A percentile compares a stretch with the other conserved stretches of the same genome.
Evolutionary conservation across 2,113 vertebrate species (phyloP).

Genomic region (Herpetotheres cachinnans): DNA sequence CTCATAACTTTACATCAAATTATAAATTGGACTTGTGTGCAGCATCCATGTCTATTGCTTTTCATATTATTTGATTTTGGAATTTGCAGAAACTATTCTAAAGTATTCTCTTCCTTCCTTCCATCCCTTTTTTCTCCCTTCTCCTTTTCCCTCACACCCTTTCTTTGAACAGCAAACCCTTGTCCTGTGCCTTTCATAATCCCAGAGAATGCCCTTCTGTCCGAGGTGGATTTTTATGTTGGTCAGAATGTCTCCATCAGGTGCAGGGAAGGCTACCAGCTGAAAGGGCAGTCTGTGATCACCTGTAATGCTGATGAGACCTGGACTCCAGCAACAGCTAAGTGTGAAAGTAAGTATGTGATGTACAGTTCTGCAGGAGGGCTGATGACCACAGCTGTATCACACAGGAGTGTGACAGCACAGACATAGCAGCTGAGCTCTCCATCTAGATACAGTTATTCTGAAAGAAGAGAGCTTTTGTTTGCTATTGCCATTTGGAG

Average conservation of each 20-base stretch:
- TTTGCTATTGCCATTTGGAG: neutral
- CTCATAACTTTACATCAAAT: neutral
- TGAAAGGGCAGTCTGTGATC: slow-evolving; percentile 78
- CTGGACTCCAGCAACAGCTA: slow-evolving; percentile 83
- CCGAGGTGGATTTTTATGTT: slow-evolving; percentile 82
- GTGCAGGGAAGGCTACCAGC: slow-evolving; percentile 88
- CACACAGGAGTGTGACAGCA: neutral
- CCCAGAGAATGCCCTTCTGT: slow-evolving; percentile 76
- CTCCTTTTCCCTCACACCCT: neutral
- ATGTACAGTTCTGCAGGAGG: accelerated
- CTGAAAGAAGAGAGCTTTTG: neutral
- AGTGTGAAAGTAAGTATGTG: slow-evolving; percentile 88
- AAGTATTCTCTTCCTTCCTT: neutral
- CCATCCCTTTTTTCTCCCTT: neutral
- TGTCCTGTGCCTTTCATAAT: slow-evolving; percentile 88
- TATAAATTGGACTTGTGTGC: neutral
- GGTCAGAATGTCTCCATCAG: slow-evolving; percentile 83
- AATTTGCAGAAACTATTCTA: neutral
- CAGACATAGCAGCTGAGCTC: neutral
- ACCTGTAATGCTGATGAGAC: slow-evolving; percentile 88
- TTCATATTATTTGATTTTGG: neutral
- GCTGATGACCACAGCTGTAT: neutral
- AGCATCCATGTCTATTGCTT: neutral
- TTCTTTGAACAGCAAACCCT: slow-evolving; percentile 80
- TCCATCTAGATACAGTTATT: neutral